A percentile compares a stretch with the other conserved stretches of the same genome.
These are phyloP conservation scores for Tetranychus truncatus DNA, from an alignment of 2,888 invertebrate genomes.

Conservation along the genomic window DNA sequence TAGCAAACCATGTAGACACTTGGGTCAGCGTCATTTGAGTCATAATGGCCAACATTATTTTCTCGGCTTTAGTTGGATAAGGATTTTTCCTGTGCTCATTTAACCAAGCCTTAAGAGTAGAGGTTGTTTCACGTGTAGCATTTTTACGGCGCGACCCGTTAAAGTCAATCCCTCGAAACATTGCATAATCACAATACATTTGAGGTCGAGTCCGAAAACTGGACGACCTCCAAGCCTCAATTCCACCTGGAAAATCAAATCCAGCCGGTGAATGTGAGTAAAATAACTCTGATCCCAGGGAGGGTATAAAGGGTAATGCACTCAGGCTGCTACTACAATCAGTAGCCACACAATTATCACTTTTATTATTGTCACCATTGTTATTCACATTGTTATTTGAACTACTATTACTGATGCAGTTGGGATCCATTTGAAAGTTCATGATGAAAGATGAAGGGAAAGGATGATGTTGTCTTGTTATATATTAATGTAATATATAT, in stretches of 20 bases:
- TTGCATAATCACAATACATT: background rate
- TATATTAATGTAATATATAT: too few relatives aligned
- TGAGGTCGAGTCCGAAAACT: background rate
- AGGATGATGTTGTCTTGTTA: too few relatives aligned
- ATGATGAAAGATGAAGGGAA: too few relatives aligned
- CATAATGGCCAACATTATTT: conserved; percentile 95
- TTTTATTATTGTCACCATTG: too few relatives aligned
- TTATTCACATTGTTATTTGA: too few relatives aligned
- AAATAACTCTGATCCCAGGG: background rate
- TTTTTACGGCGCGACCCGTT: conserved; percentile 91
- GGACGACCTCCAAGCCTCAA: background rate
- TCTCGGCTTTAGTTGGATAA: conserved; percentile 97
- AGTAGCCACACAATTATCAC: background rate
- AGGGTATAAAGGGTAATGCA: background rate
- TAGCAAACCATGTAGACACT: conserved; percentile 44
- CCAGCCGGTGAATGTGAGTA: background rate
- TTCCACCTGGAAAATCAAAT: background rate
- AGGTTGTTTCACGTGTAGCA: conserved; percentile 93
- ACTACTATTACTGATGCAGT: too few relatives aligned
- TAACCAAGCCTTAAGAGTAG: conserved; percentile 91
- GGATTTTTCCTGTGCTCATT: conserved; percentile 98
- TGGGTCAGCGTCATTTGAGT: conserved; percentile 97
- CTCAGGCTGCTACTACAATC: background rate
- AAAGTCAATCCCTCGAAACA: conserved; percentile 56
- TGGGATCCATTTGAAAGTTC: too few relatives aligned